Evolutionary conservation across 2,888 invertebrate genomes (phyloP).

Genomic region (Ellobium chinense): DNA sequence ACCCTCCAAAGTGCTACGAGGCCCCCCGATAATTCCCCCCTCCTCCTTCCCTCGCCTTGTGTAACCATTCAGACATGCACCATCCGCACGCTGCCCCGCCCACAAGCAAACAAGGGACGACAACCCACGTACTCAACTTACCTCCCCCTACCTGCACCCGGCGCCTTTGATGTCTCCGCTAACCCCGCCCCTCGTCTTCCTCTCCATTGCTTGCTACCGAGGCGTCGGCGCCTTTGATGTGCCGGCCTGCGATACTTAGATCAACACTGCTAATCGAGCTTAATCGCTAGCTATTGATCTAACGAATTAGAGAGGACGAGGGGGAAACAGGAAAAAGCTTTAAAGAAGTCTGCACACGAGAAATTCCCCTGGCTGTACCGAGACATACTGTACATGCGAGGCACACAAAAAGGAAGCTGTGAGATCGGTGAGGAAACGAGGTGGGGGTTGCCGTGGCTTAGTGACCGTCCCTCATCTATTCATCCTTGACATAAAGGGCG

Average conservation of each 20-base stretch:
- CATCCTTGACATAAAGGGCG: not conserved
- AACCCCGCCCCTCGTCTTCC: slow-evolving; percentile 34
- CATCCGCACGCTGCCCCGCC: slow-evolving; percentile 5
- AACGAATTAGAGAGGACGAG: slow-evolving; percentile 8
- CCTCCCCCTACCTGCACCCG: slow-evolving; percentile 42
- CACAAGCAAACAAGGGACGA: slow-evolving; percentile 4
- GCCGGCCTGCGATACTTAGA: slow-evolving; percentile 5
- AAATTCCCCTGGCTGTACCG: not conserved
- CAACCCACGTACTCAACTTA: slow-evolving; percentile 10
- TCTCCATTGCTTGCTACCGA: not conserved
- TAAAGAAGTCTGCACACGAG: not conserved
- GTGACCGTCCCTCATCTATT: not conserved
- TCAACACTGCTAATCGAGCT: slow-evolving; percentile 46
- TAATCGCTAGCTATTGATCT: slow-evolving; percentile 41
- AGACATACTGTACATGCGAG: not conserved
- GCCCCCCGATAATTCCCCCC: not conserved
- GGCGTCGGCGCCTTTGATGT: slow-evolving; percentile 37
- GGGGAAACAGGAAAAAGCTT: slow-evolving; percentile 9
- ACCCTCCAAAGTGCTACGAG: not conserved
- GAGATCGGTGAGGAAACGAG: not conserved
- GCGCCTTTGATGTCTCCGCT: slow-evolving; percentile 31
- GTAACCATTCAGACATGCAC: not conserved
- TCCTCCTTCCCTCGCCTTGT: not conserved
- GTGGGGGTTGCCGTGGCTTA: not conserved
- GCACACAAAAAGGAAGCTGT: not conserved